These are phyloP conservation scores for Paracentrotus lividus DNA, from an alignment of 53 echinoderm and acorn worm species.

Conservation along the genomic window DNA sequence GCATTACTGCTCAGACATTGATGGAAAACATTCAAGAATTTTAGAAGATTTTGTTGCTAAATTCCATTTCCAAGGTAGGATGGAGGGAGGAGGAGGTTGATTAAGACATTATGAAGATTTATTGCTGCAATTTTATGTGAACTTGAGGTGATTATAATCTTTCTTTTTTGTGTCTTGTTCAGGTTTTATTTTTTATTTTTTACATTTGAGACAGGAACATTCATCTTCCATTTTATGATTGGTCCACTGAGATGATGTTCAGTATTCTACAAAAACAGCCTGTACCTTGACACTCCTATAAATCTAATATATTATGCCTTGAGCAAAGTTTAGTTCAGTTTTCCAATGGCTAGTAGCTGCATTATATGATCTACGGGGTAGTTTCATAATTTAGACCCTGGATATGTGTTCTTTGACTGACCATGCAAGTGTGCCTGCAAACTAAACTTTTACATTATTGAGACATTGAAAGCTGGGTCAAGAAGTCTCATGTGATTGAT, in stretches of 20 bases:
- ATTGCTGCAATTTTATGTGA: background rate
- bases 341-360: too few relatives aligned
- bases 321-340: too few relatives aligned
- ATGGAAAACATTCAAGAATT: constrained; percentile 7
- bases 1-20: background rate
- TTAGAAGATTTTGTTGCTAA: background rate
- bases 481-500: constrained; percentile 11
- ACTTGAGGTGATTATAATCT: background rate
- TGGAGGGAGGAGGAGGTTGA: background rate
- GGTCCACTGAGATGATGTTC: background rate
- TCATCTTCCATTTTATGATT: background rate
- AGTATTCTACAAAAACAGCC: too few relatives aligned
- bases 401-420: too few relatives aligned
- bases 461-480: constrained; percentile 31
- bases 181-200: background rate
- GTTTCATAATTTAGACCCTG: too few relatives aligned
- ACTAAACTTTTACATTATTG: too few relatives aligned
- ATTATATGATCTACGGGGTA: too few relatives aligned
- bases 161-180: constrained; percentile 8
- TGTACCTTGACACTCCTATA: background rate
- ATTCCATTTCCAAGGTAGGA: background rate
- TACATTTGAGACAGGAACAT: background rate
- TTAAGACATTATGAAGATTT: background rate
- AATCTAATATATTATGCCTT: too few relatives aligned
- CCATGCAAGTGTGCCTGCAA: too few relatives aligned